Conservation (phyloP, 2,888 invertebrate genomes). For the Melanophora roralis region DNA sequence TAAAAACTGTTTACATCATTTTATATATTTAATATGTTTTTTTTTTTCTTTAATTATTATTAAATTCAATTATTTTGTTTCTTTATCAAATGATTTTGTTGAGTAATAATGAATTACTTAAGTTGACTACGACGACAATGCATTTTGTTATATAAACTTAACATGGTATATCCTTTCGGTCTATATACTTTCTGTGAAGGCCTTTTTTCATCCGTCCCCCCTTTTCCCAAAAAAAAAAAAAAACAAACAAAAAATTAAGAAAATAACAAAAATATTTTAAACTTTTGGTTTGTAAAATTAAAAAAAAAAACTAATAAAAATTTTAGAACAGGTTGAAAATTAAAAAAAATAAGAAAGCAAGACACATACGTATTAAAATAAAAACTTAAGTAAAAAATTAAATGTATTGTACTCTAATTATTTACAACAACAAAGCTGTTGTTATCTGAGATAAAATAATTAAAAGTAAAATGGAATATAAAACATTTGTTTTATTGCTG, state of each 20-base stretch:
- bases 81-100: constrained; percentile 50
- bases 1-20: constrained; percentile 57
- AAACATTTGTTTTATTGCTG: too few species aligned
- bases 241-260: not conserved
- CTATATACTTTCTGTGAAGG: not conserved
- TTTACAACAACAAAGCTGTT: too few species aligned
- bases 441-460: too few species aligned
- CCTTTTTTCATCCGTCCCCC: not conserved
- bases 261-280: not conserved
- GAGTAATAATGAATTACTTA: constrained; percentile 49
- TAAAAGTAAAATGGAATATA: too few species aligned
- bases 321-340: too few species aligned
- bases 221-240: not conserved
- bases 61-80: constrained; percentile 58
- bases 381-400: too few species aligned
- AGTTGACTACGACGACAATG: constrained; percentile 47
- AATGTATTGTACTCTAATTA: too few species aligned
- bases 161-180: constrained; percentile 7
- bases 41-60: constrained; percentile 37
- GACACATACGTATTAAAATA: too few species aligned
- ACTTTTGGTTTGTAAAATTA: too few species aligned
- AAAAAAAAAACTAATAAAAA: not conserved
- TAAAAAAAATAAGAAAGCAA: too few species aligned
- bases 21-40: constrained; percentile 47
- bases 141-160: constrained; percentile 48